Base-by-base conservation (phyloP, 2,113 vertebrate genomes). In the Salminus brasiliensis region DNA sequence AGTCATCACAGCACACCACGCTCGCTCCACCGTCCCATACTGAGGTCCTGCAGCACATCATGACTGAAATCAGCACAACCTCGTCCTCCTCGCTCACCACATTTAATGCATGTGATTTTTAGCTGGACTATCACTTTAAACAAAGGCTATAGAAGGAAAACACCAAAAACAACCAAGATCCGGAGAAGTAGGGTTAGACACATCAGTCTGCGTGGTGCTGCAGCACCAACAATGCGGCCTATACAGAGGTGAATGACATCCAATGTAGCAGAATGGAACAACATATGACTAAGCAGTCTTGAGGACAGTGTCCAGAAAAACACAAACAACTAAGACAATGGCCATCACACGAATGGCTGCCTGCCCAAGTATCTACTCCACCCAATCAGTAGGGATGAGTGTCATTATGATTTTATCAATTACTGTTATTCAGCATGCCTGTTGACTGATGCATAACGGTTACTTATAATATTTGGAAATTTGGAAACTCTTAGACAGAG, bases 11-110 rank as follows among this genome's bases (percentile, higher is more conserved):
- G 96, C 94, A 1, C 91, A 82, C 97, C 98, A 99, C 36, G 97
- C 96, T 76, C 93, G 94, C 93, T 98, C 97, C 92, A 98, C 84
- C 0, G 97, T 94, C 55, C 98, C 98, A 12, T 98, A 98, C 91
- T 98, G 97, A 34, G 98, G 97, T 25, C 98, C 98, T 99, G 90
- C 10, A 41, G 39, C 5, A 80, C 69, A 60, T 29, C 34, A 72
- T 32, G 18, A 34, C 16, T n/a, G 12, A n/a, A 27, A 29, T 67
- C n/a, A 68, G 49, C 47, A 8, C 18, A 27, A n/a, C n/a, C n/a
- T 15, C 18, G 9, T 18, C 32, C 57, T 45, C 9, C 5, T 59
- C 39, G 15, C 9, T n/a, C n/a, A n/a, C n/a, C n/a, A n/a, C n/a
- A n/a, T n/a, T n/a, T n/a, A n/a, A n/a, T n/a, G n/a, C n/a, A n/a